Evolutionary conservation across 53 echinoderm and acorn worm genomes (phyloP), one percentile per base, ranked within the genome.

Genomic region (Stichopus horrens): DNA sequence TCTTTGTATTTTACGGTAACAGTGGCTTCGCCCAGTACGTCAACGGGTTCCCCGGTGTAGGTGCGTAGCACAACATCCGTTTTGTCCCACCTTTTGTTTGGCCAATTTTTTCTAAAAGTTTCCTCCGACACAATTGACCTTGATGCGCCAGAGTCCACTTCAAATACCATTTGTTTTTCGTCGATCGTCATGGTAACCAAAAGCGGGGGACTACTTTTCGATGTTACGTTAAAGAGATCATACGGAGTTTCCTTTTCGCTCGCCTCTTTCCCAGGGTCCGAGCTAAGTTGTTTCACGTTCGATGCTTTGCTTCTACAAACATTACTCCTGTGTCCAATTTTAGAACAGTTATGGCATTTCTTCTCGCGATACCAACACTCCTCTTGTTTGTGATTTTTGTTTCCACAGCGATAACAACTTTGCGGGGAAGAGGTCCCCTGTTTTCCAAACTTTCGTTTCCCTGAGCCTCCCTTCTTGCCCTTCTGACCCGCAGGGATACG

Each of bases 81-180:
- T 55, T 63, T 14, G n/a, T 55, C 16, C 13, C 86, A 55, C 37
- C 37, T 20, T 75, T 55, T 53, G 71, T 53, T 53, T 10, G 86
- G 74, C 74, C 75, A 80, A 56, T 54, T 73, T 23, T 23, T 21
- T 5, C 56, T 86, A 21, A 87, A 87, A 58, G 56, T 76, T 8
- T 20, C 5, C 8, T 51, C 78, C 5, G 63, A 76, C 18, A 91
- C 66, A 8, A 79, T 79, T 9, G 74, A 80, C 54, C 53, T 71
- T 4, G 88, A 51, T 5, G 91, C 88, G 6, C 91, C 91, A 8
- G 88, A 88, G 57, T 91, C 91, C 54, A 91, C 55, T 81, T 91
- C 73, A 79, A 88, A 88, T 7, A 52, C 80, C 54, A 75, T 9
- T 14, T n/a, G 8, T n/a, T 75, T 16, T 75, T n/a, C 5, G 19